phyloP scores from a whole-genome alignment of 92 coral and sea anemone species.

The Zoanthus solanderi region DNA sequence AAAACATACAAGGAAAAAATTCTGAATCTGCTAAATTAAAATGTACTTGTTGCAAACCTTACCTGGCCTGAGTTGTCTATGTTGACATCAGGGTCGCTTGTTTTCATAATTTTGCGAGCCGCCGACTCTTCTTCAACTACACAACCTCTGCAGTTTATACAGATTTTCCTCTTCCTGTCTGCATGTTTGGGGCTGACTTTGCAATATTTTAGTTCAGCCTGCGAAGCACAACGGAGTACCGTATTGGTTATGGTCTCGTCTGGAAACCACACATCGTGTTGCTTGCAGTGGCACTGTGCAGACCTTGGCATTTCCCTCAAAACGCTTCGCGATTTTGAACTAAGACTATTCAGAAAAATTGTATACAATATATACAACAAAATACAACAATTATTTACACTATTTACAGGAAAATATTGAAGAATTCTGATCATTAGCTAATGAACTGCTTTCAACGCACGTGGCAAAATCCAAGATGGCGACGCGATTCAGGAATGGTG shows the following conservation, averaged over 20 bases:
- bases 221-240: constrained; percentile 28
- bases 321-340: background rate
- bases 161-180: constrained; percentile 18
- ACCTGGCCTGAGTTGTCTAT: background rate
- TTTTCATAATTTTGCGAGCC: constrained; percentile 18
- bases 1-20: constrained; percentile 10
- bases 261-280: constrained; percentile 33
- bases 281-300: constrained; percentile 30
- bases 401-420: constrained; percentile 16
- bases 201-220: constrained; percentile 7
- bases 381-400: constrained; percentile 26
- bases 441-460: background rate
- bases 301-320: constrained; percentile 28
- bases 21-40: background rate
- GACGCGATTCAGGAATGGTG: background rate
- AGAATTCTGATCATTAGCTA: background rate
- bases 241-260: background rate
- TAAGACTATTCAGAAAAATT: constrained; percentile 13
- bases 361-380: constrained; percentile 32
- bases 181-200: constrained; percentile 31
- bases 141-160: constrained; percentile 6
- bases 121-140: constrained; percentile 23
- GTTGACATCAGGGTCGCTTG: background rate
- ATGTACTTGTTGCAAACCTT: constrained; percentile 1
- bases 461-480: constrained; percentile 11